These are phyloP conservation scores for Callyntrura guangdongensis DNA, from an alignment of 2,888 invertebrate species.

Conservation along the genomic window DNA sequence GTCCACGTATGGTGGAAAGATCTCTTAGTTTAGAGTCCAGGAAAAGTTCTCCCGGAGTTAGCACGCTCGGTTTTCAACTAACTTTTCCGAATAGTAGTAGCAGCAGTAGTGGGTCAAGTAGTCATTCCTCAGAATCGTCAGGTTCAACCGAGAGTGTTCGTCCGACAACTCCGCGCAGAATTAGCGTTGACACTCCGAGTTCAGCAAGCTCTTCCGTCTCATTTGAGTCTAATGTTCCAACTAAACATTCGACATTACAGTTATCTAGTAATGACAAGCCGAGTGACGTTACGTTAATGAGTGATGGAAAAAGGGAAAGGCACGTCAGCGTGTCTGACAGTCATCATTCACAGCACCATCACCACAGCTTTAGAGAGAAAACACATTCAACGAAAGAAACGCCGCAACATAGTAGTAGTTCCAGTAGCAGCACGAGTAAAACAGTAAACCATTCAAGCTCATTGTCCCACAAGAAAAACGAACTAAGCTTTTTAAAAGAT, in stretches of 20 bases:
- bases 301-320: constrained; percentile 46
- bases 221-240: constrained; percentile 29
- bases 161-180: constrained; percentile 80
- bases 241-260: constrained; percentile 39
- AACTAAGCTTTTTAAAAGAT: constrained; percentile 78
- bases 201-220: constrained; percentile 60
- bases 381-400: constrained; percentile 42
- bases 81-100: constrained; percentile 45
- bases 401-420: constrained; percentile 8
- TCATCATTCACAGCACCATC: constrained; percentile 22
- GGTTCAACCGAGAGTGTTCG: constrained; percentile 53
- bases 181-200: constrained; percentile 82
- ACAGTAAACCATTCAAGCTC: constrained; percentile 1
- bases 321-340: constrained; percentile 24
- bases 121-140: constrained; percentile 56
- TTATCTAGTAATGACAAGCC: constrained; percentile 57
- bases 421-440: constrained; percentile 41
- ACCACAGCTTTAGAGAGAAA: constrained; percentile 54
- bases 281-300: constrained; percentile 33
- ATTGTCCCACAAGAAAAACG: constrained; percentile 68
- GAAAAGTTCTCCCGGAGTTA: constrained; percentile 75
- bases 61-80: constrained; percentile 61
- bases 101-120: constrained; percentile 52
- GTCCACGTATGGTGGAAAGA: constrained; percentile 83
- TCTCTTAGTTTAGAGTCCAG: constrained; percentile 84